Conservation (phyloP, 2,113 vertebrate genomes). For the Platanista minor region DNA sequence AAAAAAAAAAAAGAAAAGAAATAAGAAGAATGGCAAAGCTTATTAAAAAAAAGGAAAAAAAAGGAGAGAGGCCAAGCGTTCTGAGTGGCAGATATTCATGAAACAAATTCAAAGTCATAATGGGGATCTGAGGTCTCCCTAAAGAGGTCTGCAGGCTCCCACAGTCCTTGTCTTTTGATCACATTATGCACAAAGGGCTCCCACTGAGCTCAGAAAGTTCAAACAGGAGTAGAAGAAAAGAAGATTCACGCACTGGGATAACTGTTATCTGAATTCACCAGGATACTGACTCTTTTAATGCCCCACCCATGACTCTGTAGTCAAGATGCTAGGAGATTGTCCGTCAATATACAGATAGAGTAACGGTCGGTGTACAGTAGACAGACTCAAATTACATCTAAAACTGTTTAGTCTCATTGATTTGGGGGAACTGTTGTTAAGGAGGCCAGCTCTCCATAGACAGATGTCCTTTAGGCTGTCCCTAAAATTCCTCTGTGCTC, state of each 20-base stretch:
- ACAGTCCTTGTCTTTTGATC: neutral
- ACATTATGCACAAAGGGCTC: neutral
- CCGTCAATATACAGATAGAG: neutral
- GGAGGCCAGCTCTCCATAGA: neutral
- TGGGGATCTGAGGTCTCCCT: neutral
- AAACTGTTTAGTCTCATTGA: neutral
- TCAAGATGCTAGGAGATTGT: neutral
- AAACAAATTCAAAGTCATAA: constrained; percentile 21
- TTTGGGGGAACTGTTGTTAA: neutral
- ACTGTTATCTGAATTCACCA: neutral
- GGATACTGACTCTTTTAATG: neutral
- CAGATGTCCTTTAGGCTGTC: neutral
- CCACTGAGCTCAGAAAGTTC: neutral
- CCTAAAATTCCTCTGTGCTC: neutral
- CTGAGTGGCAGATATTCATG: neutral
- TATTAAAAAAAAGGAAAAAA: neutral
- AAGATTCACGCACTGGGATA: neutral
- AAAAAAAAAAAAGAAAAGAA: too few relatives aligned
- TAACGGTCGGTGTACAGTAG: neutral
- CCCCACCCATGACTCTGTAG: neutral
- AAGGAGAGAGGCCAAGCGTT: neutral
- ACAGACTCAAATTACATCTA: neutral
- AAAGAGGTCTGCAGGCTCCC: neutral
- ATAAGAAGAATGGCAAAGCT: too few relatives aligned
- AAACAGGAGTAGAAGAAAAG: neutral